These are phyloP conservation scores for Resseliella maxima DNA, from an alignment of 2,888 invertebrate genomes.

Conservation along the genomic window DNA sequence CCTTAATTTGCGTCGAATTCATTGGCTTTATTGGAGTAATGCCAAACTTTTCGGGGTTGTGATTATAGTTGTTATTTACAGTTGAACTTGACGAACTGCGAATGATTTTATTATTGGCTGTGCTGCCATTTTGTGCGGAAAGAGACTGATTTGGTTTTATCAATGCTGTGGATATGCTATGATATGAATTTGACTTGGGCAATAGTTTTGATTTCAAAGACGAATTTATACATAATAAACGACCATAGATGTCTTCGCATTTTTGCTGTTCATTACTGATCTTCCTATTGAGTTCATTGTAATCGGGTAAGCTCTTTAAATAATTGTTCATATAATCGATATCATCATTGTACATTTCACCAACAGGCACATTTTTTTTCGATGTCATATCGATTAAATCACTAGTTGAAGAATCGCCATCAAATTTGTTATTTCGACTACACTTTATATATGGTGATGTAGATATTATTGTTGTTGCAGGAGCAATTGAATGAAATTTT, in stretches of 20 bases:
- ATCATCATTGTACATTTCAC: slow-evolving; percentile 66
- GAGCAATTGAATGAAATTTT: not conserved
- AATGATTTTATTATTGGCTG: slow-evolving; percentile 61
- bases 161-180: slow-evolving; percentile 61
- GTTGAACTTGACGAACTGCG: slow-evolving; percentile 67
- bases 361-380: slow-evolving; percentile 54
- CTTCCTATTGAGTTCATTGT: slow-evolving; percentile 66
- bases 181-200: slow-evolving; percentile 66
- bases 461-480: not conserved
- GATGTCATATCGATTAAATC: slow-evolving; percentile 53
- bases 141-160: slow-evolving; percentile 41
- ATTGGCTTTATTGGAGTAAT: slow-evolving; percentile 18
- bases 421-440: not conserved
- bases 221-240: slow-evolving; percentile 62
- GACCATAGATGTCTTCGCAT: slow-evolving; percentile 67
- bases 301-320: slow-evolving; percentile 67
- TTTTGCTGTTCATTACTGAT: slow-evolving; percentile 67
- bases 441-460: not conserved
- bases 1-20: not conserved
- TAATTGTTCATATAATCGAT: slow-evolving; percentile 69
- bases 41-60: slow-evolving; percentile 42
- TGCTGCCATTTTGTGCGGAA: slow-evolving; percentile 2
- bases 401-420: slow-evolving; percentile 7
- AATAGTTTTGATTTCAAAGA: slow-evolving; percentile 60
- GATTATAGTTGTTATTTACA: slow-evolving; percentile 59